Evolutionary conservation across 2,888 invertebrate genomes (phyloP).

Genomic region (Diaperis boleti): DNA sequence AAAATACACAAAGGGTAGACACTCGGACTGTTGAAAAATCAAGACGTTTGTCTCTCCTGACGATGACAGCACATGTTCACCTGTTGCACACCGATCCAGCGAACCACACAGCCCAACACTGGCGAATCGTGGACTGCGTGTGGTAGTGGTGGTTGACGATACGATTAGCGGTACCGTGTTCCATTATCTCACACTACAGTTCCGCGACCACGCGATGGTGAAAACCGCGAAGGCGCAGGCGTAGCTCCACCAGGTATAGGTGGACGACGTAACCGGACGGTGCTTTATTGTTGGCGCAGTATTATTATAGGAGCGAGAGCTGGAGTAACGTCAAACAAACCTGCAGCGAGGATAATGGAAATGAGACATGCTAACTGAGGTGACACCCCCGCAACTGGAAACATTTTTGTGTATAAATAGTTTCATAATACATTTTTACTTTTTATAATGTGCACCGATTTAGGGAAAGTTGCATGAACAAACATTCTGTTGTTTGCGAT

Average conservation of each 20-base stretch:
- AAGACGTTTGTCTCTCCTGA: neutral
- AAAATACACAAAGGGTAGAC: constrained; percentile 30
- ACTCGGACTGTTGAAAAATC: constrained; percentile 13
- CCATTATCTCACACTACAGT: constrained; percentile 43
- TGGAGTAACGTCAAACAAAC: constrained; percentile 17
- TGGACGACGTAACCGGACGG: constrained; percentile 14
- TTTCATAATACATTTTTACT: neutral
- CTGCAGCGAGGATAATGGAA: constrained; percentile 17
- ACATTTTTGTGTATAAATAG: neutral
- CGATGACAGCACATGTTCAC: constrained; percentile 43
- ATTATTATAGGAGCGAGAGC: neutral
- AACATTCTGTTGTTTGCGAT: no score
- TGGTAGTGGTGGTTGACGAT: constrained; percentile 23
- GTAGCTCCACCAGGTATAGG: constrained; percentile 20
- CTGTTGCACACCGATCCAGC: constrained; percentile 45
- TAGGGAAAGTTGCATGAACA: no score
- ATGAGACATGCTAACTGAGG: no score
- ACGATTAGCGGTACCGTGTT: constrained; percentile 48
- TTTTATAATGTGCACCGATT: no score
- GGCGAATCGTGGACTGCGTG: constrained; percentile 40
- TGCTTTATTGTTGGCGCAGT: constrained; percentile 26
- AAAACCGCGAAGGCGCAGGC: constrained; percentile 35
- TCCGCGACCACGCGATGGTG: constrained; percentile 37
- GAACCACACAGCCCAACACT: constrained; percentile 12
- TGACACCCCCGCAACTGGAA: neutral